Evolutionary conservation across 2,113 vertebrate genomes (phyloP), one percentile per base, ranked within the genome.

Genomic region (Crocuta crocuta): DNA sequence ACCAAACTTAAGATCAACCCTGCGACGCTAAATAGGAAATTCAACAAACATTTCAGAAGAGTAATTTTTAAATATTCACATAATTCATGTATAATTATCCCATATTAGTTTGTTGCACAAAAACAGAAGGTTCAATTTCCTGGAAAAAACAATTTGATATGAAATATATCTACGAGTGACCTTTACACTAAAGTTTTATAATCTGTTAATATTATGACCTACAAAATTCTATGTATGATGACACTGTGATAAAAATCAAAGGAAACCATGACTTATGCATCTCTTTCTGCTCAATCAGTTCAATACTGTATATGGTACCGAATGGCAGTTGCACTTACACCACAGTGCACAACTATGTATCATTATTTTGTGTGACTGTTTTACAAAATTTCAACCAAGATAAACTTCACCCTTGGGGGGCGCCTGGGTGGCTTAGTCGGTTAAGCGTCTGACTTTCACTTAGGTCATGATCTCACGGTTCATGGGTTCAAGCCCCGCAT

Each of bases 91-190:
- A 63, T 68, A 24, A 81, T 35, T 91, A 90, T 66, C 24, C 31
- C 19, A 80, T 79, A 91, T 91, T 58, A 84, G 19, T 65, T 91
- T 91, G 78, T 53, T 95, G 39, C 58, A 94, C 26, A 91, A 74
- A 91, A 93, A 39, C 3, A 74, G 15, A 93, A 94, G 21, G 61
- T 82, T 93, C 28, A 35, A 31, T 93, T 89, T 95, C 39, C 65
- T 93, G 39, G 21, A 61, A 61, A 61, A 61, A 55, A 73, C 78
- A 94, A 89, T 15, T n/a, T 89, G 4, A 58, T 48, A 33, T 35
- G 68, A 97, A 87, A 43, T 79, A 81, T 89, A 70, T 68, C 43
- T 33, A 87, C 58, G 80, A 89, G 43, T 91, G 31, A 86, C 7
- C 17, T 87, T 73, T 43, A 83, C 45, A 33, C 1, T 68, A 12